Base-by-base conservation (phyloP, 1,140 invertebrate species). In the Drosophila biarmipes region DNA sequence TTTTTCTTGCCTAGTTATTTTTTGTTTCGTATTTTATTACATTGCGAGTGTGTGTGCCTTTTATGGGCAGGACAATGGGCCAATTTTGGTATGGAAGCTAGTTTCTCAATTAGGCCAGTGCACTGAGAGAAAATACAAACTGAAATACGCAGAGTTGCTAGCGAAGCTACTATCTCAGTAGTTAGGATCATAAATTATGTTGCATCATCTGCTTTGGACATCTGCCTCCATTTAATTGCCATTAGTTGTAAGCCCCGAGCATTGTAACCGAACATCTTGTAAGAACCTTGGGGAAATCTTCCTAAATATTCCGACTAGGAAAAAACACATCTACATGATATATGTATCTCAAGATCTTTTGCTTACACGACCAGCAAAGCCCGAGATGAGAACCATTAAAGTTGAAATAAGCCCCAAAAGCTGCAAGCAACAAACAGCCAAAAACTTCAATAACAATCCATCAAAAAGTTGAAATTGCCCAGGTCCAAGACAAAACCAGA, bases 41-140 rank as follows among this genome's bases (percentile, higher is more conserved):
- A 67, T 54, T 17, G 34, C n/a, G 49, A 57, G 38, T 79, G 58
- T 58, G 63, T 40, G 34, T 53, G 51, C 81, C 82, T 75, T 82
- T 82, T 87, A 86, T 64, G 82, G 81, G 38, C 45, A 78, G 81
- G 78, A 78, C 81, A 87, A 81, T 85, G 49, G 27, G 61, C 59
- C 63, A 48, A 42, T 75, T 79, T 75, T 76, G 80, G 80, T 43
- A 51, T 51, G 59, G 53, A 45, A 76, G 57, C 66, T 73, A 76
- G 80, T 82, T 84, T 69, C 61, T 73, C 62, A 81, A 82, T 34
- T 80, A 62, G 68, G 67, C 67, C 67, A 40, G 40, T 46, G 37
- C 78, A 81, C 78, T 78, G 52, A 29, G 21, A 71, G 35, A 78
- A 80, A 69, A 38, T 17, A 11, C 0, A 7, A 29, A 29, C 6